Base-by-base conservation (phyloP, 2,888 invertebrate genomes). In the Stratiomys singularior region DNA sequence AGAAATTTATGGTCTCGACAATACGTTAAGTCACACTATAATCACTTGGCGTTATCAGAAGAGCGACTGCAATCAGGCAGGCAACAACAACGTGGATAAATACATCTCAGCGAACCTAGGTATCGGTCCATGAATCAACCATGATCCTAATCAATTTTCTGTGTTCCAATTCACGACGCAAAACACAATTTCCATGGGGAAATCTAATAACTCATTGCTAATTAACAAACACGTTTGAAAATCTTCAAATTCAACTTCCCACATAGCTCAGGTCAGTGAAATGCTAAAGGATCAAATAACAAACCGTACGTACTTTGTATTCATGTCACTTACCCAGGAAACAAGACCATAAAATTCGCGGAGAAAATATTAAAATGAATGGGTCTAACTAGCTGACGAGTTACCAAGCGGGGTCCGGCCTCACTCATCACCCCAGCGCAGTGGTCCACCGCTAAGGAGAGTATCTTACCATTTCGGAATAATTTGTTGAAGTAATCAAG, bases 401-500 rank as follows among this genome's bases (percentile, higher is more conserved):
- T 37, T 37, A 37, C 37, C 37, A 37, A 37, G 37, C 37, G 5
- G 9, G 37, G 37, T 37, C 37, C 9, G 9, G 37, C 9, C 37
- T 9, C 9, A 3, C 3, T 5, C 37, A 37, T 37, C 37, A 37
- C 9, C 37, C 3, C 37, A 37, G 5, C 37, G 5, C 3, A 37
- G 37, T 37, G 37, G 37, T 37, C 37, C 37, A 37, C 37, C 3
- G 37, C 37, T 37, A 5, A 9, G 37, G 37, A 37, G 37, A 37
- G 52, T 30, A 69, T n/a, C 44, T 47, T 69, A 47, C 69, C 15
- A 69, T 69, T 46, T 47, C 27, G 56, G 58, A 72, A 56, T 72
- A 72, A 72, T 72, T 72, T 58, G 72, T 58, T 56, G 21, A 27
- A 21, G 56, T 58, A 72, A 72, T 72, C 72, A 72, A 72, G 46